phyloP scores from a whole-genome alignment of 1,140 invertebrate species.

The Eriosoma lanigerum region DNA sequence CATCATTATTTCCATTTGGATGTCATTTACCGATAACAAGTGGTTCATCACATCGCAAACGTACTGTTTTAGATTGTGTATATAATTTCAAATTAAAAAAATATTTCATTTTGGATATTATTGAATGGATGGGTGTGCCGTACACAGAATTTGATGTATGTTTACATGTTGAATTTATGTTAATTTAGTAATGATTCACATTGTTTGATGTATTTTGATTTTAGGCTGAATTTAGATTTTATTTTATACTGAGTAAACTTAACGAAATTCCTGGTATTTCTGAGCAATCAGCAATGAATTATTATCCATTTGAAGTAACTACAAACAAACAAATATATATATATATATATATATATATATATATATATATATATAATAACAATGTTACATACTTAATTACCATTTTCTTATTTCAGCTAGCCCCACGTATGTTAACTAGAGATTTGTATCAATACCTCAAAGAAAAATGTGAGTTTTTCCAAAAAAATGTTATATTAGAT shows the following conservation, averaged over 20 bases:
- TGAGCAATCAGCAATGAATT: slow-evolving; percentile 59
- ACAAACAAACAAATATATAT: too few relatives aligned
- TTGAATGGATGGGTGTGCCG: slow-evolving; percentile 78
- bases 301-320: slow-evolving; percentile 60
- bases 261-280: slow-evolving; percentile 62
- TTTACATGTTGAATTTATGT: neutral
- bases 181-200: neutral
- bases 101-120: slow-evolving; percentile 78
- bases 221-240: slow-evolving; percentile 75
- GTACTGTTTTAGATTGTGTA: slow-evolving; percentile 79
- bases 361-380: too few relatives aligned
- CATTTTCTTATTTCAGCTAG: slow-evolving; percentile 40
- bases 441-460: neutral
- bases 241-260: slow-evolving; percentile 72
- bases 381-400: too few relatives aligned
- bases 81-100: slow-evolving; percentile 66
- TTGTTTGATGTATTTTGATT: slow-evolving; percentile 57
- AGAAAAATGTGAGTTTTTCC: slow-evolving; percentile 34
- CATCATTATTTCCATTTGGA: slow-evolving; percentile 76
- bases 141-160: slow-evolving; percentile 78
- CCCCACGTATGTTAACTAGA: slow-evolving; percentile 23
- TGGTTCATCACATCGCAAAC: slow-evolving; percentile 52
- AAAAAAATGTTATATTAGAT: slow-evolving; percentile 60
- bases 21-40: slow-evolving; percentile 54
- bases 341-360: too few relatives aligned